Percentiles rank a stretch among this genome's conserved stretches.
Evolutionary conservation across 1,140 invertebrate species (phyloP).

Genomic region (Dendrolimus punctatus): DNA sequence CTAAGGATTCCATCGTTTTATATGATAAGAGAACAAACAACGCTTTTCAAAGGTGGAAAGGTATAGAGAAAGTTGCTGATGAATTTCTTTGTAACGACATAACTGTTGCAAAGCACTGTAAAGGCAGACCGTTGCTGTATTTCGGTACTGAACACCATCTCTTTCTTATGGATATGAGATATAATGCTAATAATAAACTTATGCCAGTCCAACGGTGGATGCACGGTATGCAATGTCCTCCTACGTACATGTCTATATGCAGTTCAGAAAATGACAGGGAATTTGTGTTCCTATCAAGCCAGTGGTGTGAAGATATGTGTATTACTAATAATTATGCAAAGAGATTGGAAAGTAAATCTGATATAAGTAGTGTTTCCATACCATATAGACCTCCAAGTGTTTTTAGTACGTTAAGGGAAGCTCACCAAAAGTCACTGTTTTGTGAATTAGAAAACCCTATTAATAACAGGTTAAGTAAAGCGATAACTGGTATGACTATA

Average conservation of each 20-base stretch:
- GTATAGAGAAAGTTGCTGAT: conserved; percentile 35
- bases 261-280: conserved; percentile 42
- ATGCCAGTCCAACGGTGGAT: conserved; percentile 47
- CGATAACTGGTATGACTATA: conserved; percentile 34
- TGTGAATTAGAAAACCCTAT: conserved; percentile 41
- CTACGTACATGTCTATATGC: conserved; percentile 39
- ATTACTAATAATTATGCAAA: conserved; percentile 39
- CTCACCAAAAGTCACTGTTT: conserved; percentile 35
- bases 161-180: conserved; percentile 48
- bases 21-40: conserved; percentile 52
- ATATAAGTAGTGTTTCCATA: conserved; percentile 28
- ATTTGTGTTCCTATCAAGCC: conserved; percentile 44
- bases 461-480: conserved; percentile 28
- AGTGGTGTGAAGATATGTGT: conserved; percentile 60
- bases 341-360: conserved; percentile 18
- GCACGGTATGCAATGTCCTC: conserved; percentile 47
- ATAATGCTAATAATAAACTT: conserved; percentile 20
- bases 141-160: conserved; percentile 53
- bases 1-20: conserved; percentile 30
- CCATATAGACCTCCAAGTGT: conserved; percentile 52
- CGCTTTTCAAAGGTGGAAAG: conserved; percentile 26
- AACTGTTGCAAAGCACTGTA: conserved; percentile 31
- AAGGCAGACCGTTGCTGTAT: conserved; percentile 31
- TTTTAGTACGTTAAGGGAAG: conserved; percentile 31
- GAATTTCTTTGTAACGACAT: conserved; percentile 45